These are phyloP conservation scores for Piscicola geometra DNA, from an alignment of 2,888 invertebrate species.

Conservation along the genomic window DNA sequence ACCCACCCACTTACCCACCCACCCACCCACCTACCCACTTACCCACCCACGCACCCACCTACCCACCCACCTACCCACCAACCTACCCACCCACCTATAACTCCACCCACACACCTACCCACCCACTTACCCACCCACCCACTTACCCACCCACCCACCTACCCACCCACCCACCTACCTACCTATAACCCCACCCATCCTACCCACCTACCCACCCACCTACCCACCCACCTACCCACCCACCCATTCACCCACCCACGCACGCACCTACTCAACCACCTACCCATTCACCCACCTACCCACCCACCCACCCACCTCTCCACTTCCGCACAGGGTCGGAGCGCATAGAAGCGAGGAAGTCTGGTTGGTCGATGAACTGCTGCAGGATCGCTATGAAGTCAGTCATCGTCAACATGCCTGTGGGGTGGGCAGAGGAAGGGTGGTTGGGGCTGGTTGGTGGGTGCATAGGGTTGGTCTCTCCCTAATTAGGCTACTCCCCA, in stretches of 20 bases:
- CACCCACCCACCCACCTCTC: constrained; percentile 6
- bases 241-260: background rate
- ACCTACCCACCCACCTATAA: background rate
- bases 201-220: no score
- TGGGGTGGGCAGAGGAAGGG: background rate
- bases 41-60: no score
- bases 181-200: no score
- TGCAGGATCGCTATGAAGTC: constrained; percentile 27
- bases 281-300: background rate
- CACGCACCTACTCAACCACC: background rate
- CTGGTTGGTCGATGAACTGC: constrained; percentile 26
- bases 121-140: background rate
- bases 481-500: no score
- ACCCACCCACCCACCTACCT: no score
- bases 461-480: no score
- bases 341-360: constrained; percentile 25
- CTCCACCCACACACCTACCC: background rate
- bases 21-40: no score
- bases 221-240: no score
- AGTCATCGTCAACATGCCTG: constrained; percentile 33
- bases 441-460: no score
- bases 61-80: no score
- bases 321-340: constrained; percentile 25
- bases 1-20: no score
- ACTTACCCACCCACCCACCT: background rate